Percentiles rank a stretch among this genome's conserved stretches.
Evolutionary conservation across 1,140 invertebrate genomes (phyloP).

Genomic region (Drosophila biarmipes): DNA sequence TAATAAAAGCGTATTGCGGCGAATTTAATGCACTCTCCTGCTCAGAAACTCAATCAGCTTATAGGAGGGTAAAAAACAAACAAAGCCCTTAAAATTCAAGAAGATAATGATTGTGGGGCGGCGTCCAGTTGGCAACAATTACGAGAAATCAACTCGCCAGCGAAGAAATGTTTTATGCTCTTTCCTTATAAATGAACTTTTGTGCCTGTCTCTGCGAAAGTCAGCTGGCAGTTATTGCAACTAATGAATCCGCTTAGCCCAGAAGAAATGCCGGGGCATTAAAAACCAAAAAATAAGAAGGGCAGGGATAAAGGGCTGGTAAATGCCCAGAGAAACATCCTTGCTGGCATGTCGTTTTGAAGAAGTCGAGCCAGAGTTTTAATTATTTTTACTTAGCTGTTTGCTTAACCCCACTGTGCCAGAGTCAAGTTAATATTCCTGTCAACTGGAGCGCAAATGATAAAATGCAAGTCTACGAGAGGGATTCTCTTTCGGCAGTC

Average conservation of each 20-base stretch:
- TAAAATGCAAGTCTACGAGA: conserved; percentile 64
- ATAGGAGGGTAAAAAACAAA: too few species aligned
- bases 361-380: conserved; percentile 56
- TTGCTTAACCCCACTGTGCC: conserved; percentile 43
- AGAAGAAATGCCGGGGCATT: conserved; percentile 26
- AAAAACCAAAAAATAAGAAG: conserved; percentile 18
- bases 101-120: background rate
- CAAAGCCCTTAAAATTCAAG: background rate
- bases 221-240: conserved; percentile 71
- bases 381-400: conserved; percentile 76
- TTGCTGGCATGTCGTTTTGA: conserved; percentile 35
- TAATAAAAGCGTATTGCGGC: too few species aligned
- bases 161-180: conserved; percentile 26
- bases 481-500: background rate
- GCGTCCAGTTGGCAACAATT: conserved; percentile 21
- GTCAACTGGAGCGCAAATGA: conserved; percentile 73
- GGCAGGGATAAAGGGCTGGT: background rate
- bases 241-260: conserved; percentile 75
- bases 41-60: conserved; percentile 1
- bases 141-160: conserved; percentile 16
- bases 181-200: conserved; percentile 64
- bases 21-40: too few species aligned
- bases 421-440: conserved; percentile 67
- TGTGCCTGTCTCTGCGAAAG: conserved; percentile 9
- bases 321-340: conserved; percentile 33